Base-by-base conservation (phyloP, 1,140 invertebrate genomes). In the Druon quercuslanigerum region DNA sequence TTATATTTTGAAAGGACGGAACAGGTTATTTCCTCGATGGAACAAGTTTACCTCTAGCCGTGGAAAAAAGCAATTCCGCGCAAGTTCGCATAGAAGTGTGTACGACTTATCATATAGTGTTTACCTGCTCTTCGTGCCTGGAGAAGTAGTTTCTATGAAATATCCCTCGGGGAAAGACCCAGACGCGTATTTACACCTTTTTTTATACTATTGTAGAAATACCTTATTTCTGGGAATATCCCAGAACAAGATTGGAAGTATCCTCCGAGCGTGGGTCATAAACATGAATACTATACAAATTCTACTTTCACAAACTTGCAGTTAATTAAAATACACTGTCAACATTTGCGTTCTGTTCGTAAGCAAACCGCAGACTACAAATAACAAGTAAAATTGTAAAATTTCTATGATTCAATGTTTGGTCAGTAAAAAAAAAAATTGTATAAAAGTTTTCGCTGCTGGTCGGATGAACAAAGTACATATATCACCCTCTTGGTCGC, bases 71-170 rank as follows among this genome's bases (percentile, higher is more conserved):
- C 60, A 66, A 66, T 66, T 66, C 25, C 60, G 33, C 13, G 60
- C 60, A 66, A 66, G 60, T 66, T 66, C 60, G 40, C 40, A 46
- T 46, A 66, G 60, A 66, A 66, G 60, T 66, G 60, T 66, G 60
- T 66, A 66, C 60, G 60, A 66, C 60, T 66, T 40, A 66, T 66
- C 60, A 66, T 66, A 66, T 66, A 66, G 25, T 66, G 60, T 66
- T 66, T 40, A 66, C 60, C 60, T 66, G 60, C 60, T 66, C 25
- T 54, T 17, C 52, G n/a, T n/a, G 60, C 60, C 40, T 66, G 60
- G 60, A 66, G 46, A 66, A 66, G 60, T 66, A 66, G 25, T 20
- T 66, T 66, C 60, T 40, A 66, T 66, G 60, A 66, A 66, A 66
- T 66, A 66, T 46, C 60, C 60, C 60, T 46, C 60, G 4, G 33